Percentiles rank a stretch among this genome's conserved stretches.
Evolutionary conservation across 2,888 invertebrate genomes (phyloP).

Genomic region (Eupithecia subfuscata): DNA sequence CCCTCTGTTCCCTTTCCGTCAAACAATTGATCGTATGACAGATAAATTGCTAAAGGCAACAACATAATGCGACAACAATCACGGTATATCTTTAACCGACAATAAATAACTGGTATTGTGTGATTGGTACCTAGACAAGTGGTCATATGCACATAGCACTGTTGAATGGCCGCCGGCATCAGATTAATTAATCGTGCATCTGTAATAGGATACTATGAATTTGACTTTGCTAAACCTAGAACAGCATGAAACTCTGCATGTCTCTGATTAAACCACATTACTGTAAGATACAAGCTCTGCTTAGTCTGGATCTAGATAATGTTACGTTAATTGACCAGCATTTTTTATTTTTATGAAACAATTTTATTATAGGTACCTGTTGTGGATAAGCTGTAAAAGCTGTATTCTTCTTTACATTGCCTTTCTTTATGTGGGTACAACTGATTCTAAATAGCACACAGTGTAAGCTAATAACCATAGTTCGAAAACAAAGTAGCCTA

Average conservation of each 20-base stretch:
- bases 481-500: no score
- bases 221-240: neutral
- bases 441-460: neutral
- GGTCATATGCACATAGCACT: neutral
- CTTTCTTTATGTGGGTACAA: neutral
- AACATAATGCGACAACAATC: neutral
- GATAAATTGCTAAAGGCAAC: constrained; percentile 7
- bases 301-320: neutral
- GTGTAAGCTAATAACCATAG: neutral
- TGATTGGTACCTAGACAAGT: neutral
- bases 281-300: neutral
- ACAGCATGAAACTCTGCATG: neutral
- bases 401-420: neutral
- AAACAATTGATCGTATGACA: constrained; percentile 20
- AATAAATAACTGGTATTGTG: neutral
- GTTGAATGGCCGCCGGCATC: neutral
- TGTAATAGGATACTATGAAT: neutral
- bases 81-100: constrained; percentile 4
- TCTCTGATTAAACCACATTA: neutral
- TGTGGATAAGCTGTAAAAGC: neutral
- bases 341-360: neutral
- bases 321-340: neutral
- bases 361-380: neutral
- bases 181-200: neutral
- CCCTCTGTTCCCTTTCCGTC: constrained; percentile 27